Evolutionary conservation across 2,797 vertebrate species (phyloP), one percentile per base, ranked within the genome.

Genomic region (Balearica regulorum): DNA sequence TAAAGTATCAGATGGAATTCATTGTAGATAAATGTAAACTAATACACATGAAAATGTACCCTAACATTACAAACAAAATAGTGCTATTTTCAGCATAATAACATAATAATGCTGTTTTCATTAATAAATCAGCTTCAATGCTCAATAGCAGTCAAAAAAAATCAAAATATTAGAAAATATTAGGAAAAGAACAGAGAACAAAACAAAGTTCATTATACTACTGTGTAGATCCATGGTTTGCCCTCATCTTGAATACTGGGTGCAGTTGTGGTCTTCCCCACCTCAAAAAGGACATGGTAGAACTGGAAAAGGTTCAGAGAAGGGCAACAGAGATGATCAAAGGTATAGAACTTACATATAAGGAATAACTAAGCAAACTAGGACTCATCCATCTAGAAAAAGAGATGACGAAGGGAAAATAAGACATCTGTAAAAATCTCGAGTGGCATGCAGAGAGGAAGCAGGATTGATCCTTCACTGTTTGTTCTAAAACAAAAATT

Each of bases 231-330:
- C 94, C 95, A 96, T 75, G 93, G 93, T 97, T 96, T 97, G 96
- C 95, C 94, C 95, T 97, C 94, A 97, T 97, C 96, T 97, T 96
- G 95, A 97, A 92, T 91, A 97, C 90, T 85, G 96, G 92, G 87
- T 71, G 96, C 94, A 96, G 95, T 94, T 96, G 87, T 83, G 92
- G 94, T 97, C 94, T 71, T 97, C 71, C 96, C 89, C 95, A 97
- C 93, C 94, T 97, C 96, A 96, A 85, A 96, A 93, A 89, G 91
- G 88, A 95, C 94, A 96, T 94, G 95, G 94, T 71, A 96, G 92
- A 97, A 97, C 96, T 97, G 96, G 95, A 97, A 96, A 96, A 97
- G 87, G 94, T 97, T 97, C 95, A 97, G 87, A 96, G 93, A 97
- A 94, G 87, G 87, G 93, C 83, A 93, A 97, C 64, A 97, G 95